Evolutionary conservation across 2,113 vertebrate genomes (phyloP).

Genomic region (Tyrannus savana): DNA sequence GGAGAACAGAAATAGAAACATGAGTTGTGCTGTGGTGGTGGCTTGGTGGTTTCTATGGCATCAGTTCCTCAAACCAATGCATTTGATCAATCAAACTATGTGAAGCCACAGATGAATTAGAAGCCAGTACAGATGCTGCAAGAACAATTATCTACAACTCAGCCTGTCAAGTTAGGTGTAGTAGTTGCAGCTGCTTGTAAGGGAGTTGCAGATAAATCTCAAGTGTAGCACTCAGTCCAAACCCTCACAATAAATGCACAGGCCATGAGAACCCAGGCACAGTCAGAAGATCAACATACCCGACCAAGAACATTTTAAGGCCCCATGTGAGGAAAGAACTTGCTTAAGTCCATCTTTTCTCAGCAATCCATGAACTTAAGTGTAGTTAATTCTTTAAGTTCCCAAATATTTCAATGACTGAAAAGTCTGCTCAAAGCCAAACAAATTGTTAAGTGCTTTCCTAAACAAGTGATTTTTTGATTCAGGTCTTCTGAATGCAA

Average conservation of each 20-base stretch:
- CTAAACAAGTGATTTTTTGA: neutral
- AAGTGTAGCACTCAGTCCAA: neutral
- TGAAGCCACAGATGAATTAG: neutral
- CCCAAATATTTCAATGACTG: neutral
- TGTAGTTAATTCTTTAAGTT: neutral
- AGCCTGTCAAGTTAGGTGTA: neutral
- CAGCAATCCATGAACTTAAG: neutral
- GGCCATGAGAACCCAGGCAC: neutral
- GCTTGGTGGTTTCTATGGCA: slow-evolving; percentile 18
- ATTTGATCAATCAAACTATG: neutral
- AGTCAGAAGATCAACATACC: neutral
- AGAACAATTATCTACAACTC: neutral
- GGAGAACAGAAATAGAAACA: slow-evolving; percentile 18
- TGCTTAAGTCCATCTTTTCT: neutral
- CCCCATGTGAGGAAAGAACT: neutral
- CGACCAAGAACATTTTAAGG: neutral
- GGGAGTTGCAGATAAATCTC: neutral
- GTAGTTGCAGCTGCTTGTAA: neutral
- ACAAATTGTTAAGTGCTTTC: neutral
- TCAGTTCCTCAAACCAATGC: neutral
- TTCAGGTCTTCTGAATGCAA: neutral
- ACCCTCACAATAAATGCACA: neutral
- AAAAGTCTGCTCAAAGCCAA: neutral
- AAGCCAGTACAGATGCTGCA: neutral
- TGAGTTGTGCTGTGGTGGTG: neutral